Conservation (phyloP, 2,113 vertebrate genomes). For the Peromyscus californicus region DNA sequence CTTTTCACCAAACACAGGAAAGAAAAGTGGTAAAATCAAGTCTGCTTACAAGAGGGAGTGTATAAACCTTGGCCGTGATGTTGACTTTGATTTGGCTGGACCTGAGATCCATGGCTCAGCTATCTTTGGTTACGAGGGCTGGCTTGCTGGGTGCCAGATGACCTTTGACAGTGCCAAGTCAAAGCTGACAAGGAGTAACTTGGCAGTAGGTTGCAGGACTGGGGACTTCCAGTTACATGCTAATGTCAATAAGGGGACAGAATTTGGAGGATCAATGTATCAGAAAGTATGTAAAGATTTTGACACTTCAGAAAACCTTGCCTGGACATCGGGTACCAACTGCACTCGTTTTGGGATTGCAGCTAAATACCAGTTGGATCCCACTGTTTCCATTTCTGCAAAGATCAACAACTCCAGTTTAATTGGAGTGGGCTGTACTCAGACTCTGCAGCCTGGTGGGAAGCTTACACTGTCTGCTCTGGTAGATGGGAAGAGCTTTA, state of each 20-base stretch:
- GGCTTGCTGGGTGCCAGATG: constrained; percentile 99
- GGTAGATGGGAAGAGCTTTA: constrained; percentile 98
- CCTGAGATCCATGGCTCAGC: constrained; percentile 95
- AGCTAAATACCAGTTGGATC: constrained; percentile 97
- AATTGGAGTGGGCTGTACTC: constrained; percentile 97
- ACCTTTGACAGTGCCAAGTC: constrained; percentile 98
- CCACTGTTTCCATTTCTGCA: constrained; percentile 94
- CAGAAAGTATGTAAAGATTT: constrained; percentile 96
- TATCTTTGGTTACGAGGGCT: constrained; percentile 97
- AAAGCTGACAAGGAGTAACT: constrained; percentile 96
- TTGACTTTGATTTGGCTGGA: constrained; percentile 98
- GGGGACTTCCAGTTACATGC: constrained; percentile 99
- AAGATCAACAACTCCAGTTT: constrained; percentile 98
- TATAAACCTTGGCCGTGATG: constrained; percentile 95
- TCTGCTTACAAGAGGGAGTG: constrained; percentile 96
- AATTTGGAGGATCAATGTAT: constrained; percentile 98
- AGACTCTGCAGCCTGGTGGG: constrained; percentile 97
- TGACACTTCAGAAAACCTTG: constrained; percentile 96
- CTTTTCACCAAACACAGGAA: constrained; percentile 98
- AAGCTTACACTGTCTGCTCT: constrained; percentile 95
- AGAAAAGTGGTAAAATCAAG: constrained; percentile 99
- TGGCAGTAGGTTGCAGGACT: constrained; percentile 97
- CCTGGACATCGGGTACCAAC: constrained; percentile 98
- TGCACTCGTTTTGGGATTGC: constrained; percentile 97
- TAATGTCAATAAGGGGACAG: constrained; percentile 96